Conservation (phyloP, 2,113 vertebrate species). For the Engraulis encrasicolus region DNA sequence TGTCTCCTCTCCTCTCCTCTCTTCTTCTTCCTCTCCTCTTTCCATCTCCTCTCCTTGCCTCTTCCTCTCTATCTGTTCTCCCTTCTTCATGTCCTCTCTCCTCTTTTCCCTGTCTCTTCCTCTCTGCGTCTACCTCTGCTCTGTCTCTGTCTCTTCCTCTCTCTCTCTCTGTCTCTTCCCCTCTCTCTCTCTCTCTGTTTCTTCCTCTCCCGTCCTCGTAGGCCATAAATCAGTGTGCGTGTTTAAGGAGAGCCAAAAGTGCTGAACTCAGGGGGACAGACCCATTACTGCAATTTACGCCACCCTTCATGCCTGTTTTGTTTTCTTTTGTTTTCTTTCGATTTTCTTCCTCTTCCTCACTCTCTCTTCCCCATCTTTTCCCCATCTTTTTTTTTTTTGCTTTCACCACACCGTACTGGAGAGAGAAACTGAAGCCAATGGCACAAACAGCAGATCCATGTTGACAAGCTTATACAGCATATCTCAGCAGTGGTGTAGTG, state of each 20-base stretch:
- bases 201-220: not conserved
- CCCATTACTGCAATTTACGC: conserved; percentile 3
- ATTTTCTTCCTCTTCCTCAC: not conserved
- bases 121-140: no score
- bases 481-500: no score
- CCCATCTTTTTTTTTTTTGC: no score
- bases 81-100: no score
- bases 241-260: conserved; percentile 3
- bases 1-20: not conserved
- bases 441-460: not conserved
- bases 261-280: not conserved
- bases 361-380: no score
- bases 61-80: no score
- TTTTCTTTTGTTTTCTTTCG: not conserved
- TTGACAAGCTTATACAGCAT: not conserved
- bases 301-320: not conserved
- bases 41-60: no score
- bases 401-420: not conserved
- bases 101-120: no score
- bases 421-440: not conserved
- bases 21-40: no score
- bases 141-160: no score
- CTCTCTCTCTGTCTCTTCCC: no score
- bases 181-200: not conserved
- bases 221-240: conserved; percentile 28